Evolutionary conservation across 2,888 invertebrate species (phyloP).

Genomic region (Limnephilus lunatus): DNA sequence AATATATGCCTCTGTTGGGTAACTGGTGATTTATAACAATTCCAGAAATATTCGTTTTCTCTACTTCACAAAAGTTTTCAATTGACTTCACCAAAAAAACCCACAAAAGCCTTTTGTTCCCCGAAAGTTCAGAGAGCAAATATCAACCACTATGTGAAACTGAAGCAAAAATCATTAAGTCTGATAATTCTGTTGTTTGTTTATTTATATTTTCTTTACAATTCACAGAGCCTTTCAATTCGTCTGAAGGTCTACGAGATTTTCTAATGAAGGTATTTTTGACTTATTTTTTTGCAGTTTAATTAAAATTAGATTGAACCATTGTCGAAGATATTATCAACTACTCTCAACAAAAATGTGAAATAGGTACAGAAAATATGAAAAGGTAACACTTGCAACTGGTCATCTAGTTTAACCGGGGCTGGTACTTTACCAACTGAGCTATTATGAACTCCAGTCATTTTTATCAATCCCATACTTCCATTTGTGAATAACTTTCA

Average conservation of each 20-base stretch:
- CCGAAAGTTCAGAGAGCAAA: slow-evolving; percentile 10
- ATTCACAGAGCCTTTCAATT: not conserved
- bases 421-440: too few relatives aligned
- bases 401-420: too few relatives aligned
- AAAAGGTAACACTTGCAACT: too few relatives aligned
- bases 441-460: too few relatives aligned
- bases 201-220: not conserved
- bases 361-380: too few relatives aligned
- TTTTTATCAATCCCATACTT: too few relatives aligned
- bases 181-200: not conserved
- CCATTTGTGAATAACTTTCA: too few relatives aligned
- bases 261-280: not conserved
- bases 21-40: slow-evolving; percentile 42
- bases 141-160: slow-evolving; percentile 6
- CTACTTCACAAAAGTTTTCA: slow-evolving; percentile 20
- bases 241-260: not conserved
- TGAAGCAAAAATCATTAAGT: not conserved
- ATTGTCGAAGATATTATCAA: too few relatives aligned
- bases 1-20: slow-evolving; percentile 13
- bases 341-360: too few relatives aligned
- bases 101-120: slow-evolving; percentile 5
- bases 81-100: slow-evolving; percentile 18
- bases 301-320: not conserved
- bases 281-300: not conserved
- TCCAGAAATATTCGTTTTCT: slow-evolving; percentile 30